Conservation (phyloP, 2,113 vertebrate genomes). For the Genyomyrus donnyi region DNA sequence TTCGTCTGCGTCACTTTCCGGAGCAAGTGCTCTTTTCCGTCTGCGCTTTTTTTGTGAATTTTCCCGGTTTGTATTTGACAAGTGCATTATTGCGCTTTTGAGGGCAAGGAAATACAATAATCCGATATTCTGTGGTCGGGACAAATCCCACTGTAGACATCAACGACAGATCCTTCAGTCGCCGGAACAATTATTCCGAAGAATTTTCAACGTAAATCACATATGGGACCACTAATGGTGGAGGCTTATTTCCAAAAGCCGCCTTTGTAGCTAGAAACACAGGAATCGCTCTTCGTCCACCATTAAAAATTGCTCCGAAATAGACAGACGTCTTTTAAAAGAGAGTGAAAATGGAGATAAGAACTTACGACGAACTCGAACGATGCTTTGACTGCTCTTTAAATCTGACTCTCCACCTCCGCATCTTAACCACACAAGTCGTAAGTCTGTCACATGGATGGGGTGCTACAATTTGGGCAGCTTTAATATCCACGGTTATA, state of each 20-base stretch:
- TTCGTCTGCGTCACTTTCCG: neutral
- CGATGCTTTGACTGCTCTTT: neutral
- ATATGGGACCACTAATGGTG: neutral
- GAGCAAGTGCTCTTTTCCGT: neutral
- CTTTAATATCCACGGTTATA: neutral
- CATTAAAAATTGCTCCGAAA: neutral
- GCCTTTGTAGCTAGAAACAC: neutral
- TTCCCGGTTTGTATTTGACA: neutral
- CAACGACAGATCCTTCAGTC: neutral
- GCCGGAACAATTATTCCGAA: neutral
- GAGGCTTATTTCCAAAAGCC: neutral
- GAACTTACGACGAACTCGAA: neutral
- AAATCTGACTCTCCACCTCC: neutral
- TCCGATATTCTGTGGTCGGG: neutral
- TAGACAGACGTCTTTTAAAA: neutral
- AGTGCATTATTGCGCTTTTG: neutral
- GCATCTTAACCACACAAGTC: neutral
- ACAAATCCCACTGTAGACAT: neutral
- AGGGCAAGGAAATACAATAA: conserved; percentile 2
- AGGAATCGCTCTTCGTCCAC: neutral
- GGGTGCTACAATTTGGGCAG: neutral
- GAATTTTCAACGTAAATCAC: neutral
- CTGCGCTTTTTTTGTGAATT: neutral
- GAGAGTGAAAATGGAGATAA: neutral
- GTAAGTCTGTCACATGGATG: neutral